Evolutionary conservation across 2,797 vertebrate genomes (phyloP), one percentile per base, ranked within the genome.

Genomic region (Dermochelys coriacea): DNA sequence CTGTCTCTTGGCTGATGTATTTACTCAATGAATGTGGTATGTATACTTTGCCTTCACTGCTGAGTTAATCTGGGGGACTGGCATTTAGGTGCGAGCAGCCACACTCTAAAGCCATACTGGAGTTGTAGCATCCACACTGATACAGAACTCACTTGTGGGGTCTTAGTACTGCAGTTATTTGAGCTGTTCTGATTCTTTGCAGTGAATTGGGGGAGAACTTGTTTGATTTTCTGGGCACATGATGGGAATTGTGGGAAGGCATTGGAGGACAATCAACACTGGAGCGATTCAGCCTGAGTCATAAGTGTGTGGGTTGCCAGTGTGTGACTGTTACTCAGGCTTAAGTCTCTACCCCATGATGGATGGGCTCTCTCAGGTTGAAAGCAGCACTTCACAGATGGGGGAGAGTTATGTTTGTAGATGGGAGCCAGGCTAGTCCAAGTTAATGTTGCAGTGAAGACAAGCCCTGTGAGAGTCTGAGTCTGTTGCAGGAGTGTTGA

Each of bases 51-150:
- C 86, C 45, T 79, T 88, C 45, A n/a, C 23, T 91, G 86, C n/a
- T 78, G 82, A 82, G 93, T 92, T 92, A 82, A 81, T 90, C 82
- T 1, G 4, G 93, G 64, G 90, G 11, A 41, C 5, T 68, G 64
- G n/a, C 34, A 21, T 41, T 71, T n/a, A 34, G 19, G 16, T 54
- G n/a, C 18, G 9, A 71, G 34, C n/a, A 37, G 16, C 8, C 10
- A n/a, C 64, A 23, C 19, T 37, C 9, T 37, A 71, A 61, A 71
- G 19, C 68, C 37, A n/a, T 34, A 18, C 29, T 71, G n/a, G 8
- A 71, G 64, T 21, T 71, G n/a, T 19, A 37, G 21, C n/a, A 4
- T 71, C n/a, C 10, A 18, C 8, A 37, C 61, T n/a, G n/a, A 37
- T n/a, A 12, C n/a, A 37, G 34, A 41, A 6, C 29, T 59, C 64